These are phyloP conservation scores for Gastrophysa polygoni DNA, from an alignment of 2,888 invertebrate species.

Conservation along the genomic window DNA sequence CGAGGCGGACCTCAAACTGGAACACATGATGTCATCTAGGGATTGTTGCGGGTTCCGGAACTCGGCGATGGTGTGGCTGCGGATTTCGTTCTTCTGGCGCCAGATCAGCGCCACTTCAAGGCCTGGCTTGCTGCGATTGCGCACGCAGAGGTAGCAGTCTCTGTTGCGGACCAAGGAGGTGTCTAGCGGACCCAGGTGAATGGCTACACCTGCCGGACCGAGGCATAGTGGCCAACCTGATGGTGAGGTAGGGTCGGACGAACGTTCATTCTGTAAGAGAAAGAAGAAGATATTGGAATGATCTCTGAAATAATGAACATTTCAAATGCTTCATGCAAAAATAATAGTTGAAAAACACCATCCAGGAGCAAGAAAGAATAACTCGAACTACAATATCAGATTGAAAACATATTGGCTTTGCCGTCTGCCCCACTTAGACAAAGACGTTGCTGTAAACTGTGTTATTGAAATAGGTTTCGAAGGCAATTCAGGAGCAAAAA, in stretches of 20 bases:
- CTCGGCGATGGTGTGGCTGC: constrained; percentile 52
- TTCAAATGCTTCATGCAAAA: too few species aligned
- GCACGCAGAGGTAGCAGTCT: constrained; percentile 71
- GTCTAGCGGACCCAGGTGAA: constrained; percentile 69
- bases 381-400: too few species aligned
- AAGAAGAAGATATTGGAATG: constrained; percentile 10
- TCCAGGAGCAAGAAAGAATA: too few species aligned
- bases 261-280: constrained; percentile 62
- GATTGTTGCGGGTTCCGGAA: constrained; percentile 47
- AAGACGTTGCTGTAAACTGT: too few species aligned
- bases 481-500: too few species aligned
- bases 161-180: constrained; percentile 65
- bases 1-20: constrained; percentile 48
- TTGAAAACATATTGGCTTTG: too few species aligned
- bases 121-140: constrained; percentile 34
- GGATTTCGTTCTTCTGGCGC: constrained; percentile 49
- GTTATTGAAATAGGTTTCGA: too few species aligned
- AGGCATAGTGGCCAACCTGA: constrained; percentile 72
- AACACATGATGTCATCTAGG: constrained; percentile 55
- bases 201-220: constrained; percentile 65
- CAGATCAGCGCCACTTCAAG: constrained; percentile 53
- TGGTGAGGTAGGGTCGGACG: constrained; percentile 58
- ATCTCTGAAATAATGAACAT: too few species aligned
- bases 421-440: too few species aligned
- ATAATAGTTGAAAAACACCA: too few species aligned